Evolutionary conservation across 2,797 vertebrate species (phyloP).

Genomic region (Liasis olivaceus): DNA sequence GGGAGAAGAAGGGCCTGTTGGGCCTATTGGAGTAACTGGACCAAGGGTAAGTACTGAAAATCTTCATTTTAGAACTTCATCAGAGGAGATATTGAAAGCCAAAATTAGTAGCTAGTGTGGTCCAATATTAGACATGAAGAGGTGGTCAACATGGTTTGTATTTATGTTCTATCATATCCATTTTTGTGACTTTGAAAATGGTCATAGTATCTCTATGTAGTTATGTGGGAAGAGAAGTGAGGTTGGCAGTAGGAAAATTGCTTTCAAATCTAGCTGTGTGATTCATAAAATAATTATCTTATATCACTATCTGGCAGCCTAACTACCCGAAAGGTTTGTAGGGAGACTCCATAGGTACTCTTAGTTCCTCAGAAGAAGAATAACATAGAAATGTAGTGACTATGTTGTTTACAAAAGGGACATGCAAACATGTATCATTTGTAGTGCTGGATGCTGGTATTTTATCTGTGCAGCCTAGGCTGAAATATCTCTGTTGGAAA

Average conservation of each 20-base stretch:
- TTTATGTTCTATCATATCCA: not conserved
- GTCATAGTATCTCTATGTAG: not conserved
- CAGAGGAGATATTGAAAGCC: not conserved
- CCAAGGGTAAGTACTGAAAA: slow-evolving; percentile 81
- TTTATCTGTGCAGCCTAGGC: no score
- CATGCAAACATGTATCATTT: no score
- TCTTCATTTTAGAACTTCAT: not conserved
- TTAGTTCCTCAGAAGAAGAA: not conserved
- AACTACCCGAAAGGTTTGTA: not conserved
- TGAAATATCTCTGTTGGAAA: no score
- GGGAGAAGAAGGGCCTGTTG: slow-evolving; percentile 92
- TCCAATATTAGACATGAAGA: not conserved
- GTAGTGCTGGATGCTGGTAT: no score
- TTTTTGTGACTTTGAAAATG: not conserved
- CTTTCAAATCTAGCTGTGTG: not conserved
- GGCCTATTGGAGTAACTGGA: slow-evolving; percentile 83
- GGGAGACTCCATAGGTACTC: not conserved
- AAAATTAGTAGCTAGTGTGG: not conserved
- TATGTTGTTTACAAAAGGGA: not conserved
- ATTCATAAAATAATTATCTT: not conserved
- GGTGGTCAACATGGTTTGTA: not conserved
- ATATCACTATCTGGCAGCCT: not conserved
- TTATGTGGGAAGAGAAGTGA: not conserved
- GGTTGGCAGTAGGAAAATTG: not conserved
- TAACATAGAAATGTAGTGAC: not conserved